phyloP scores from a whole-genome alignment of 2,888 invertebrate genomes.

The Galerucella calmariensis region DNA sequence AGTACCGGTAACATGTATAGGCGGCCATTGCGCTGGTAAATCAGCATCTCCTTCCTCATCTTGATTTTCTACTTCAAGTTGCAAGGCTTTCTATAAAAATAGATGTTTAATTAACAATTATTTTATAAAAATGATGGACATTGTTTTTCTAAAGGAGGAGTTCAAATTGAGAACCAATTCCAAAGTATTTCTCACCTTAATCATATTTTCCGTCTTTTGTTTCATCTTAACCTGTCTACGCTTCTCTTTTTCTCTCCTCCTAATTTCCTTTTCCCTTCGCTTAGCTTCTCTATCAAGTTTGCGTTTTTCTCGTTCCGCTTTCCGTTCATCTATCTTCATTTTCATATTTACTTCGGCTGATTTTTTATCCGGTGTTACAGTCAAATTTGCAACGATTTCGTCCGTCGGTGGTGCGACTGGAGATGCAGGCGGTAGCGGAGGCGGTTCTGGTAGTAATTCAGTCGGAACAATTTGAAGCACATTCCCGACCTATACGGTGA shows the following conservation, averaged over 20 bases:
- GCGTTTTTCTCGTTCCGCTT: slow-evolving; percentile 60
- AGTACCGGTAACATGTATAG: slow-evolving; percentile 51
- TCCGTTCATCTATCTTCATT: slow-evolving; percentile 57
- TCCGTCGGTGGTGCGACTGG: slow-evolving; percentile 28
- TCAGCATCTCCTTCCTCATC: slow-evolving; percentile 46
- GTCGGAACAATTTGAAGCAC: slow-evolving; percentile 71
- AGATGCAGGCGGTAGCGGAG: slow-evolving; percentile 37
- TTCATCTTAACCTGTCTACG: slow-evolving; percentile 59
- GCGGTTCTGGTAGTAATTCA: slow-evolving; percentile 57
- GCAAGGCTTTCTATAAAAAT: slow-evolving; percentile 53
- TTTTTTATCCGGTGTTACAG: slow-evolving; percentile 41
- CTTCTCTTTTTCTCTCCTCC: slow-evolving; percentile 61
- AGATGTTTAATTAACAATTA: slow-evolving; percentile 2
- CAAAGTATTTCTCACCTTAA: slow-evolving; percentile 57
- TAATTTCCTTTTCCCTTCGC: slow-evolving; percentile 61
- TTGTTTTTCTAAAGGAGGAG: no score
- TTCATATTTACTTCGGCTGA: slow-evolving; percentile 57
- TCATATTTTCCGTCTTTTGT: slow-evolving; percentile 62
- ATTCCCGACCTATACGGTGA: slow-evolving; percentile 67
- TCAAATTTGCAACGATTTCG: slow-evolving; percentile 2
- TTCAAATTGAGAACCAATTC: neutral
- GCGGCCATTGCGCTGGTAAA: slow-evolving; percentile 57
- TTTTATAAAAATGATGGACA: neutral
- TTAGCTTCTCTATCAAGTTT: slow-evolving; percentile 60
- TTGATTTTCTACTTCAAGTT: slow-evolving; percentile 52